phyloP scores from a whole-genome alignment of 2,888 invertebrate species.

The Heliconius cydno region DNA sequence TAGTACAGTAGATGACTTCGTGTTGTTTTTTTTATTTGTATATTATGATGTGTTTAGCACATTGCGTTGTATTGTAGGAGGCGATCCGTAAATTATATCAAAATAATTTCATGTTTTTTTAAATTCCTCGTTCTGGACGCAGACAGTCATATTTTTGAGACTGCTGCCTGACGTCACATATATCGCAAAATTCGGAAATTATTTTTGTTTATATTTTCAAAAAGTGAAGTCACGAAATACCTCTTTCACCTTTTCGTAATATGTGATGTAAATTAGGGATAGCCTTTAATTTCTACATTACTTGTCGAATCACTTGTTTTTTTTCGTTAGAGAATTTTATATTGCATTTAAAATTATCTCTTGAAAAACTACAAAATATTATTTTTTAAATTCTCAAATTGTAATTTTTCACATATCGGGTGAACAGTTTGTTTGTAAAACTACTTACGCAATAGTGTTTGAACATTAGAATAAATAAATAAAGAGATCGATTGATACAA shows the following conservation, averaged over 20 bases:
- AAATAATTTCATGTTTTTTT: neutral
- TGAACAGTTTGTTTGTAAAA: neutral
- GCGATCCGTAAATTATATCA: neutral
- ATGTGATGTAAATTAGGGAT: neutral
- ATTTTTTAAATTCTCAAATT: neutral
- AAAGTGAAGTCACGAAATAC: too few species aligned
- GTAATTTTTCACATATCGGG: neutral
- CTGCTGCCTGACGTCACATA: neutral
- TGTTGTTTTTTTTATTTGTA: neutral
- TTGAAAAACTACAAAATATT: neutral
- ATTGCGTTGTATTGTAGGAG: neutral
- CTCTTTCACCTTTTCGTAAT: neutral
- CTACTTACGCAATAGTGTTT: slow-evolving; percentile 13
- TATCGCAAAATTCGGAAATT: neutral
- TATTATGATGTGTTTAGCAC: neutral
- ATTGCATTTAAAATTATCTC: neutral
- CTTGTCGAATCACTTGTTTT: neutral
- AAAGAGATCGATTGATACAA: neutral
- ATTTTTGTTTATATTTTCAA: neutral
- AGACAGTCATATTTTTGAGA: neutral
- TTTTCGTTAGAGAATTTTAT: neutral
- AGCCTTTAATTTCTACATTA: neutral
- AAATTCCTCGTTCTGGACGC: too few species aligned
- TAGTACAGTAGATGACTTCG: slow-evolving; percentile 38
- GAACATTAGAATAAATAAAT: slow-evolving; percentile 1